A percentile compares a stretch with the other conserved stretches of the same genome.
Conservation (phyloP, 2,113 vertebrate species). For the Camelus dromedarius region DNA sequence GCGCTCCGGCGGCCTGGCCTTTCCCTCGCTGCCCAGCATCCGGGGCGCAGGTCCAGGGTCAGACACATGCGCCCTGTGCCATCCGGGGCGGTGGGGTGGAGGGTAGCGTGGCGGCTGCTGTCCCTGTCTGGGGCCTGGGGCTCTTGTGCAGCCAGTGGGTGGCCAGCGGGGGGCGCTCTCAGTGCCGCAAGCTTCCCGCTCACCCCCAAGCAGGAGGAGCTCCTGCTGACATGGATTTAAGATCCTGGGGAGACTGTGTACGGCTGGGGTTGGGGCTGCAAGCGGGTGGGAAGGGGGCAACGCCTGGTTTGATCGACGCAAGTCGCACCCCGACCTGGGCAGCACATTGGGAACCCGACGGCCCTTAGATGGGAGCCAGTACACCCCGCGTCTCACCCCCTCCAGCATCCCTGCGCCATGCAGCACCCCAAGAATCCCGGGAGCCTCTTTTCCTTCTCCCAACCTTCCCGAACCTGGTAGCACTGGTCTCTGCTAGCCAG, state of each 20-base stretch:
- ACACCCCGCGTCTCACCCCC: neutral
- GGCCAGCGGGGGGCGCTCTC: neutral
- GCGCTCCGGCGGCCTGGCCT: neutral
- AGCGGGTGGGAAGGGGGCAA: neutral
- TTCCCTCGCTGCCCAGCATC: neutral
- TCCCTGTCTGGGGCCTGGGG: neutral
- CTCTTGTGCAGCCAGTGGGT: neutral
- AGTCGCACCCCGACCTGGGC: too few relatives aligned
- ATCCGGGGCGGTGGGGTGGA: neutral
- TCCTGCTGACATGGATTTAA: neutral
- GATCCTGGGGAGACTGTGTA: neutral
- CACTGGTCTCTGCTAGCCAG: neutral
- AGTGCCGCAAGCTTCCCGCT: neutral
- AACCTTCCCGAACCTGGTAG: neutral
- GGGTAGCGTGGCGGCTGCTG: too few relatives aligned
- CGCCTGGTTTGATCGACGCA: neutral
- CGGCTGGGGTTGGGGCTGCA: neutral
- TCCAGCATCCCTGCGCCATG: neutral
- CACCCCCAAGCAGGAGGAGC: neutral
- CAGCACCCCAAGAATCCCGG: neutral
- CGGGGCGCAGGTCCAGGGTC: neutral
- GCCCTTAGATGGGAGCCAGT: neutral
- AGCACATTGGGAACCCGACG: neutral
- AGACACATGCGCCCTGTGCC: neutral
- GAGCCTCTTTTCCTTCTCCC: neutral